These are phyloP conservation scores for Phallusia fumigata DNA, from an alignment of 23 tunicate genomes.

Conservation along the genomic window DNA sequence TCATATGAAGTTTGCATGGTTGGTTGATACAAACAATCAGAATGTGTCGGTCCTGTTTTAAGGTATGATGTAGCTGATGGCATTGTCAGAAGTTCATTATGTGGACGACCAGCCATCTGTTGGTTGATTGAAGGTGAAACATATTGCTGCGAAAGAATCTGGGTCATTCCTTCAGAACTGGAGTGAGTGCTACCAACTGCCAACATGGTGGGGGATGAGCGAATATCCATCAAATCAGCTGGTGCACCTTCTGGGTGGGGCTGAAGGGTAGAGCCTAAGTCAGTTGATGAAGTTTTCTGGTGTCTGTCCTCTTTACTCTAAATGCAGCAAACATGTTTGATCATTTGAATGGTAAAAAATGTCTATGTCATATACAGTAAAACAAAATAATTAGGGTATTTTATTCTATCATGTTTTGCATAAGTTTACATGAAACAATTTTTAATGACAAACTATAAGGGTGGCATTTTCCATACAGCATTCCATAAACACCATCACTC, in stretches of 20 bases:
- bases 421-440: no score
- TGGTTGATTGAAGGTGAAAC: not conserved
- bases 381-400: no score
- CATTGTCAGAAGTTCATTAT: conserved; percentile 44
- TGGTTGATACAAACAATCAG: conserved; percentile 24
- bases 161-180: not conserved
- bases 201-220: not conserved
- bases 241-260: not conserved
- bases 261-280: not conserved
- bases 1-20: conserved; percentile 37
- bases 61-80: conserved; percentile 57
- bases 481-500: no score
- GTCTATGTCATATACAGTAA: no score
- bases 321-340: not conserved
- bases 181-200: not conserved
- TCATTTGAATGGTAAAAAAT: no score
- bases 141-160: not conserved
- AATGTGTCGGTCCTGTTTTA: conserved; percentile 39
- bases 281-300: not conserved
- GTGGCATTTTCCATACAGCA: no score
- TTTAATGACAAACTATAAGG: no score
- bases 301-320: not conserved
- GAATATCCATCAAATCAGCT: not conserved
- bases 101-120: conserved; percentile 21
- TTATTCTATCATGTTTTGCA: no score